Evolutionary conservation across 2,888 invertebrate species (phyloP), one percentile per base, ranked within the genome.

Genomic region (Candidula unifasciata): DNA sequence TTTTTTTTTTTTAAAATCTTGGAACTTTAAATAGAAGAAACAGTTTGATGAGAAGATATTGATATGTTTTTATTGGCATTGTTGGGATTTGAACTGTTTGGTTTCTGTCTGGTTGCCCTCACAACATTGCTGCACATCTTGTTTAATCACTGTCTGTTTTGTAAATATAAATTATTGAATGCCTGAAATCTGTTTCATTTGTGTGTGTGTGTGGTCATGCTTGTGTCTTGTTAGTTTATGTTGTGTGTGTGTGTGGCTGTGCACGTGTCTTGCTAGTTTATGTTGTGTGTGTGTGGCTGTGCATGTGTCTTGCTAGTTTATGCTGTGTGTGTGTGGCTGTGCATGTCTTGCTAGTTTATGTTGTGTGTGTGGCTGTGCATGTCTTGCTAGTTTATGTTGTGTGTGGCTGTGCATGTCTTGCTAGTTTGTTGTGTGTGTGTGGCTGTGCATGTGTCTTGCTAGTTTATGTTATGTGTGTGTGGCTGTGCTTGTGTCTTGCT

Each of bases 151-250:
- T 73, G 21, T 33, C n/a, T 10, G 3, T 74, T 64, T 37, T 82
- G 82, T 82, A 82, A 33, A 82, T 82, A 82, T 82, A 82, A 82
- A 44, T 82, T 82, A 82, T 82, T 82, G 57, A 74, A 54, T 73
- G 74, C 71, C 27, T 16, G 18, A n/a, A 0, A 13, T 6, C 35
- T 0, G 33, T 57, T 57, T 13, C 33, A 24, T 0, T 60, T 35
- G 13, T 24, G 27, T 52, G 21, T 60, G 8, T 30, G 3, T 73
- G 24, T 35, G 13, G 24, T n/a, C 30, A n/a, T n/a, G n/a, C n/a
- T n/a, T n/a, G n/a, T n/a, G 66, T 44, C 79, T 73, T 35, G 21
- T 21, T 21, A 21, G 21, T 18, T 27, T 35, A 35, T 37, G 8
- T 10, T 44, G 44, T 44, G n/a, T n/a, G n/a, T 24, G 16, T 73